These are phyloP conservation scores for Xylophagus ater DNA, from an alignment of 2,888 invertebrate genomes.

Conservation along the genomic window DNA sequence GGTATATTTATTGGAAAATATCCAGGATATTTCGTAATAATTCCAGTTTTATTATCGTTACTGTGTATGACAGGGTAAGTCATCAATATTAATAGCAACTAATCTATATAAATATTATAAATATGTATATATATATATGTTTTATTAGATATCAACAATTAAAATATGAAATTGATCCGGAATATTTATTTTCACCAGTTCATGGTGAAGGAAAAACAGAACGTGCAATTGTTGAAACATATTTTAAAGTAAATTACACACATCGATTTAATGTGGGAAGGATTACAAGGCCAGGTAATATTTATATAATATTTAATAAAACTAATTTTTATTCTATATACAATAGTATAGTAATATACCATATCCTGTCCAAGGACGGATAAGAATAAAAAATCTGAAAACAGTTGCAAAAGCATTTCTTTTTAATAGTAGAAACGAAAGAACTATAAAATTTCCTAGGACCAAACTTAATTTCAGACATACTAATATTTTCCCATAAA, in stretches of 20 bases:
- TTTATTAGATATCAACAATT: conserved; percentile 56
- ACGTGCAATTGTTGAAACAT: conserved; percentile 66
- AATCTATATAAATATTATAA: background rate
- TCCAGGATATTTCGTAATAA: conserved; percentile 80
- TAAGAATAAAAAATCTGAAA: too few species aligned
- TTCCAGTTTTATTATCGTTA: conserved; percentile 69
- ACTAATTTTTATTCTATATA: too few species aligned
- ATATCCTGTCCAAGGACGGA: too few species aligned
- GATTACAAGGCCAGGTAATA: conserved; percentile 73
- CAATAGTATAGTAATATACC: too few species aligned
- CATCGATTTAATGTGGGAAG: conserved; percentile 75
- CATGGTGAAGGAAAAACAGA: conserved; percentile 77
- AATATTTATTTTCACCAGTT: conserved; percentile 82
- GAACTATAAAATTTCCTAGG: too few species aligned
- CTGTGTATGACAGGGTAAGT: conserved; percentile 68
- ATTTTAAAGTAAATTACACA: conserved; percentile 82
- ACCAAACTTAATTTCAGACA: too few species aligned
- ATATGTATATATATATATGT: background rate
- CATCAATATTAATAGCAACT: background rate
- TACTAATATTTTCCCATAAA: too few species aligned
- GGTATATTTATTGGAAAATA: conserved; percentile 67
- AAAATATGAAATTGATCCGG: conserved; percentile 84
- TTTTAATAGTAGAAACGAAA: too few species aligned
- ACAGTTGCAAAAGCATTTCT: too few species aligned
- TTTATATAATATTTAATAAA: conserved; percentile 11